Percentiles rank a stretch among this genome's conserved stretches.
Conservation (phyloP, 2,888 invertebrate species). For the Bedellia somnulentella region DNA sequence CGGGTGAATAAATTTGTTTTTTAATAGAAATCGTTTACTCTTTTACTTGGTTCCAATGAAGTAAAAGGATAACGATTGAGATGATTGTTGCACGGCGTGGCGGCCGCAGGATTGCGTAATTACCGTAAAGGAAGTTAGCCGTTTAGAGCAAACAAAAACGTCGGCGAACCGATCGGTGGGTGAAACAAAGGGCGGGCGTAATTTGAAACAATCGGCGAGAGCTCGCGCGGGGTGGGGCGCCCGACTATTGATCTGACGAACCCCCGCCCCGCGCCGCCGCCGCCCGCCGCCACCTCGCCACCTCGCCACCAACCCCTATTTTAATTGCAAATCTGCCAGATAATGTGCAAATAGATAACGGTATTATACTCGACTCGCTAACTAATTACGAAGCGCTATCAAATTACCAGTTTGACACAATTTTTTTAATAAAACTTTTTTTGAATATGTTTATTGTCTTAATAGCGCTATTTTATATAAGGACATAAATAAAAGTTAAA, state of each 20-base stretch:
- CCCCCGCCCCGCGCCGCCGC: slow-evolving; percentile 24
- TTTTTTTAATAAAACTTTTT: no score
- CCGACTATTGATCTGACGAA: slow-evolving; percentile 56
- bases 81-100: slow-evolving; percentile 17
- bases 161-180: slow-evolving; percentile 51
- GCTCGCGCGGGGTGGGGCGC: slow-evolving; percentile 32
- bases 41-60: no score
- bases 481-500: no score
- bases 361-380: slow-evolving; percentile 51
- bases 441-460: no score
- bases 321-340: slow-evolving; percentile 62
- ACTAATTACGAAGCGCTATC: slow-evolving; percentile 31
- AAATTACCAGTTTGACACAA: slow-evolving; percentile 2
- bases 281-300: slow-evolving; percentile 16
- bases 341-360: slow-evolving; percentile 61
- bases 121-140: slow-evolving; percentile 54
- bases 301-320: slow-evolving; percentile 37
- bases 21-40: background rate
- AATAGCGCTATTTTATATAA: no score
- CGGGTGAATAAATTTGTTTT: slow-evolving; percentile 1
- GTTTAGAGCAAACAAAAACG: slow-evolving; percentile 54
- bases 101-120: slow-evolving; percentile 50
- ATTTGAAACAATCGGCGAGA: slow-evolving; percentile 58
- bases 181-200: slow-evolving; percentile 55
- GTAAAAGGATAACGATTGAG: slow-evolving; percentile 13